Evolutionary conservation across 2,113 vertebrate genomes (phyloP), one percentile per base, ranked within the genome.

Genomic region (Sebastes schlegelii): DNA sequence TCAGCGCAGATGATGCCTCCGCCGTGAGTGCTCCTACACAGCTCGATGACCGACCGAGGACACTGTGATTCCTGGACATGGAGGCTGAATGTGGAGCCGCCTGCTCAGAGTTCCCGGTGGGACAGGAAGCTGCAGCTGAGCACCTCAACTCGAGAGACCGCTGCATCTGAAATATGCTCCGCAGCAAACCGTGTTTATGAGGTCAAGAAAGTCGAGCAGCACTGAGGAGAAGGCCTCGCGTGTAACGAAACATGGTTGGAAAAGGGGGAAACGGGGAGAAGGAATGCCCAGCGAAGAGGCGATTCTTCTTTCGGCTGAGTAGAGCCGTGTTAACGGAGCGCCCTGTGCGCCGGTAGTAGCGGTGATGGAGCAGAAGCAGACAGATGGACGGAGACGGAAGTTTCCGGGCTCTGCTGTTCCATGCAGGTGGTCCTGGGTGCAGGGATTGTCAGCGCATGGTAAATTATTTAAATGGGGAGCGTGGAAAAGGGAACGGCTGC

Each of bases 391-490:
- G 90, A 89, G 86, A 79, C 65, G 63, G 74, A 92, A 80, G 74
- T 83, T 94, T 76, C 84, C 80, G n/a, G 55, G 93, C 93, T 92
- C 70, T 26, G 91, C 88, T 91, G 92, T 86, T 19, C 11, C 10
- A 48, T 54, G 64, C 96, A 96, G 95, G 96, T 96, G 95, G 94
- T 86, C 86, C 63, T 72, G 87, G 78, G 66, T 86, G 91, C 91
- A 76, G 92, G 86, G 88, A 58, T 90, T 91, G 94, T 93, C 87
- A 88, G 92, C 0, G 76, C 82, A 63, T 72, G 86, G 95, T 97
- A 96, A 96, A 95, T 97, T 97, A 96, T 97, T 97, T 96, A 97
- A 95, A 94, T 70, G 85, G 74, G 75, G 88, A 95, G 92, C 68
- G 85, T 91, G 90, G 94, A 95, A 95, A 94, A 95, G 94, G 92